A percentile compares a stretch with the other conserved stretches of the same genome.
Evolutionary conservation across 2,797 vertebrate species (phyloP).

Genomic region (Danio jaintianensis): DNA sequence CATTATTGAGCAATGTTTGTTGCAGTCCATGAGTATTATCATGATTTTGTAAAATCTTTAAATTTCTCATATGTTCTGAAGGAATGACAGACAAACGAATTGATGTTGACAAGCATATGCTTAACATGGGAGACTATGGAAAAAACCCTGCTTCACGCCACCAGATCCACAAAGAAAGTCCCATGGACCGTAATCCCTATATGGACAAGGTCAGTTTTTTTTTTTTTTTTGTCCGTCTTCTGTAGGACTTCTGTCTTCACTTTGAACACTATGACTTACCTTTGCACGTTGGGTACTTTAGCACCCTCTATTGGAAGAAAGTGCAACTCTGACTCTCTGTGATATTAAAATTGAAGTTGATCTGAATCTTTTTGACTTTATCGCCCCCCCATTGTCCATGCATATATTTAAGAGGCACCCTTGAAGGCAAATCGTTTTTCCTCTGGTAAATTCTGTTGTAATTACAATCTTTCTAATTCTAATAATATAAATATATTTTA

Average conservation of each 20-base stretch:
- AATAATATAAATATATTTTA: too few relatives aligned
- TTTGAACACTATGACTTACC: background rate
- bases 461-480: too few relatives aligned
- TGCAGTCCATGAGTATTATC: background rate
- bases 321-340: background rate
- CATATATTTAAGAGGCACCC: background rate
- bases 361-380: background rate
- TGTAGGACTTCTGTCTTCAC: background rate
- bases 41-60: background rate
- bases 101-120: constrained; percentile 88
- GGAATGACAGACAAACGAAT: constrained; percentile 92
- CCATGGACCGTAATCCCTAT: constrained; percentile 91
- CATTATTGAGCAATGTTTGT: background rate
- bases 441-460: background rate
- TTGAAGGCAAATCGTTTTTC: too few relatives aligned
- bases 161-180: constrained; percentile 93
- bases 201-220: constrained; percentile 90
- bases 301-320: constrained; percentile 35
- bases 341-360: background rate
- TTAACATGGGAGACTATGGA: constrained; percentile 87
- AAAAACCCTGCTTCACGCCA: constrained; percentile 89
- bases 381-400: background rate
- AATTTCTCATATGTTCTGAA: constrained; percentile 56
- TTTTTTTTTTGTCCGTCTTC: background rate
- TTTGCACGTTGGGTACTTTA: background rate